phyloP scores from a whole-genome alignment of 2,113 vertebrate genomes.

The Chamaetylas fuelleborni region DNA sequence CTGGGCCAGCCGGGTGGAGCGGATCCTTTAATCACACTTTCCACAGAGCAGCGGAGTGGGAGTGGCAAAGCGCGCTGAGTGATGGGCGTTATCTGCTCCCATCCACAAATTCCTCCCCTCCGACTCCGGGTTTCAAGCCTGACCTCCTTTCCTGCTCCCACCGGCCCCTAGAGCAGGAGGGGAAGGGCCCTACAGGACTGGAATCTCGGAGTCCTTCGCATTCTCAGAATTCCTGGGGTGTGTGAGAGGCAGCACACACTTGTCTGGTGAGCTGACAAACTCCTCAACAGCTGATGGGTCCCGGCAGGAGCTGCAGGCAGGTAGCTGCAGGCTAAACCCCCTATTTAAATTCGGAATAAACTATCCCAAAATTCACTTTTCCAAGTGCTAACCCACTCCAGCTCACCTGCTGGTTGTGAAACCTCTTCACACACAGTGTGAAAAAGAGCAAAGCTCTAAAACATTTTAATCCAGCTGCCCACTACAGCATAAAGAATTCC shows the following conservation, averaged over 20 bases:
- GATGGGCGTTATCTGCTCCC: neutral
- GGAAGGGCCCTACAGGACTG: neutral
- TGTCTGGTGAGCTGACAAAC: neutral
- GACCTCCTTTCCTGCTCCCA: neutral
- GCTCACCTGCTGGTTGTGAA: neutral
- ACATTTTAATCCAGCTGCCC: constrained; percentile 8
- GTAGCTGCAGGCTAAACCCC: neutral
- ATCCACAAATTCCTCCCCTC: neutral
- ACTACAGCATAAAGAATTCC: neutral
- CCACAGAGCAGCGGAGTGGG: neutral
- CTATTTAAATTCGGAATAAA: too few species aligned
- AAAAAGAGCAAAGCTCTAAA: neutral
- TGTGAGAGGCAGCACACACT: neutral
- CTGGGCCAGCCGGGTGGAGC: constrained; percentile 3
- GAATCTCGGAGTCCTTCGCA: neutral
- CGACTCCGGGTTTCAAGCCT: neutral
- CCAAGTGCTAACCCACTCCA: neutral
- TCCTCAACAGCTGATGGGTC: constrained; percentile 7
- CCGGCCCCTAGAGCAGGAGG: neutral
- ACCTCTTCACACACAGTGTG: neutral
- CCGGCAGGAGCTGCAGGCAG: neutral
- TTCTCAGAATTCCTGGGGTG: neutral
- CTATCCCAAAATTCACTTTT: neutral
- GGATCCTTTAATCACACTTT: constrained; percentile 43
- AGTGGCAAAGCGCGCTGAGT: neutral